A percentile compares a stretch with the other conserved stretches of the same genome.
Evolutionary conservation across 2,113 vertebrate species (phyloP).

Genomic region (Scomber japonicus): DNA sequence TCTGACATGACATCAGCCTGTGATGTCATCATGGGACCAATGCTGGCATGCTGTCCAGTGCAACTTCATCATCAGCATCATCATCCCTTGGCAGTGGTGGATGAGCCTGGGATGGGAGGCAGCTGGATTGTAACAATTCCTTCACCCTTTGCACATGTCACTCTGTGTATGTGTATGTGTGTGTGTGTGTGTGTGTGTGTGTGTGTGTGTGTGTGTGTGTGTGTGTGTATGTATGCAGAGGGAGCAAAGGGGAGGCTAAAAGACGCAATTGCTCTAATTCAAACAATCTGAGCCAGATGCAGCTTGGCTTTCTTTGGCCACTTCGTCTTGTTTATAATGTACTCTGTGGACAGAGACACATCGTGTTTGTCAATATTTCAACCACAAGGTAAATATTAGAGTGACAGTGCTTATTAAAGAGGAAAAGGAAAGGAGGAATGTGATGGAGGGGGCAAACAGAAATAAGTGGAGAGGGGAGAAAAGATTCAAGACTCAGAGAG

Average conservation of each 20-base stretch:
- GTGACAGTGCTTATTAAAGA: conserved; percentile 48
- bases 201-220: conserved; percentile 18
- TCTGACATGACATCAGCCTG: conserved; percentile 83
- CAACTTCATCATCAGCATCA: conserved; percentile 83
- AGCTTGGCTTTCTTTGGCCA: conserved; percentile 68
- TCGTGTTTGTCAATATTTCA: conserved; percentile 73
- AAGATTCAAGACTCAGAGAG: conserved; percentile 8
- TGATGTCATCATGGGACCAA: conserved; percentile 87
- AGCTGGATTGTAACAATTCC: conserved; percentile 79
- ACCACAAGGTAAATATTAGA: conserved; percentile 62
- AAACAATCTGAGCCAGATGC: conserved; percentile 73
- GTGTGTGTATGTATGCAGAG: conserved; percentile 19
- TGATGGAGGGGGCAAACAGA: neutral
- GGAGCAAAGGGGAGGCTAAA: conserved; percentile 61
- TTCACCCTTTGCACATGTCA: conserved; percentile 56
- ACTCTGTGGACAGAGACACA: conserved; percentile 68
- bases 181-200: conserved; percentile 17
- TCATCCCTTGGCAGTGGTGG: conserved; percentile 77
- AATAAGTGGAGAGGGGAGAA: neutral
- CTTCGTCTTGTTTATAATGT: conserved; percentile 60
- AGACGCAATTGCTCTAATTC: conserved; percentile 75
- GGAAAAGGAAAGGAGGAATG: conserved; percentile 38
- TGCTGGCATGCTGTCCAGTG: conserved; percentile 75
- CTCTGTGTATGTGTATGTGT: conserved; percentile 34
- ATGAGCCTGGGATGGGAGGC: conserved; percentile 69